Percentiles rank a stretch among this genome's conserved stretches.
These are phyloP conservation scores for Leptinotarsa juncta DNA, from an alignment of 2,888 invertebrate genomes.

Conservation along the genomic window DNA sequence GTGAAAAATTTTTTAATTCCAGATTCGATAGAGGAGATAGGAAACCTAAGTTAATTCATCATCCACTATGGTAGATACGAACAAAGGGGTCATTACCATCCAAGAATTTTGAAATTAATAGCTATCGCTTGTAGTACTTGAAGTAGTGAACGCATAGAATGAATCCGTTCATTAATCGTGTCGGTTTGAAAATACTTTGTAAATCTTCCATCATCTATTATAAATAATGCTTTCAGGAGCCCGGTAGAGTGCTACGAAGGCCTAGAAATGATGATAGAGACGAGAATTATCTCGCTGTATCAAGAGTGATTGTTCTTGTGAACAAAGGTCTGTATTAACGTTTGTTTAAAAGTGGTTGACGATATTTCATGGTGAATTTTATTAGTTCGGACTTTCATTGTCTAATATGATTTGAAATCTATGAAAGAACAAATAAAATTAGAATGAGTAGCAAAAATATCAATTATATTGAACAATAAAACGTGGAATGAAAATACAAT, in stretches of 20 bases:
- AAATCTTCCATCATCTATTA: constrained; percentile 19
- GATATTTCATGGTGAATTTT: no score
- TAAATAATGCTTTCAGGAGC: neutral
- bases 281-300: constrained; percentile 31
- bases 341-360: no score
- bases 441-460: no score
- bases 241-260: constrained; percentile 28
- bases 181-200: constrained; percentile 48
- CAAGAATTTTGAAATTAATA: neutral
- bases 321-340: neutral
- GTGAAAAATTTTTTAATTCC: no score
- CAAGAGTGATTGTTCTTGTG: constrained; percentile 27
- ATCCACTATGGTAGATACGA: no score
- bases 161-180: constrained; percentile 45
- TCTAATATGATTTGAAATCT: no score
- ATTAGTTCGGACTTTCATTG: no score
- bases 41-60: no score
- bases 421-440: no score
- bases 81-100: neutral
- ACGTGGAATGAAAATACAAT: no score
- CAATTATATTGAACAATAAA: no score
- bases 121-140: neutral
- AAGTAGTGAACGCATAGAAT: neutral
- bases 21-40: no score
- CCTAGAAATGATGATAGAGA: constrained; percentile 29